Evolutionary conservation across 2,888 invertebrate species (phyloP), one percentile per base, ranked within the genome.

Genomic region (Leptogaster cylindrica): DNA sequence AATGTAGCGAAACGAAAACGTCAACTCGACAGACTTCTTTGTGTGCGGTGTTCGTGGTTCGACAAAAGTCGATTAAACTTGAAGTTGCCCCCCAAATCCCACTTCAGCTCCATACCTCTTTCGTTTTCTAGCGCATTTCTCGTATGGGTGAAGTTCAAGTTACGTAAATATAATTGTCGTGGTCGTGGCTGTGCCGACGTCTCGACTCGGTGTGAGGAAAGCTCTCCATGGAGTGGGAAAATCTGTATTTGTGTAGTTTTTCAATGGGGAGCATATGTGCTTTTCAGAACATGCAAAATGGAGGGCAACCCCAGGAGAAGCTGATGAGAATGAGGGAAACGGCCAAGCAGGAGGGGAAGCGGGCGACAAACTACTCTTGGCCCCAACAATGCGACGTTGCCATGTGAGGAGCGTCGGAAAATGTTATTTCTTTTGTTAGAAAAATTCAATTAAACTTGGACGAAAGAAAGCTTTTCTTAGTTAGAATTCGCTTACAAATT

Each of bases 11-110:
- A 55, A 55, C 39, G 55, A 36, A 33, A 55, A 55, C 55, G 23
- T 55, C 39, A 55, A 55, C 36, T 55, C 39, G 55, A 55, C 39
- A 55, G 39, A 55, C 36, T 36, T 25, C 25, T 55, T 18, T 20
- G 55, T 55, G 39, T 50, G 16, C 50, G 27, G n/a, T n/a, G n/a
- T n/a, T n/a, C n/a, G n/a, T n/a, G n/a, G n/a, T n/a, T 39, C 4
- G 51, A 18, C 14, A 51, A 51, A 52, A 52, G 31, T 52, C 28
- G 52, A 31, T 52, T 52, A 52, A 52, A 52, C 52, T 52, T 52
- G 52, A 52, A 52, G 33, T 31, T 52, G 31, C 25, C 33, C 33
- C 18, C 52, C 28, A 16, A 31, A 14, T 39, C 16, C 12, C 52
- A 16, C 16, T 52, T 16, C 33, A 25, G 31, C 6, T 27, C 1